Evolutionary conservation across 2,113 vertebrate species (phyloP), one percentile per base, ranked within the genome.

Genomic region (Probosciger aterrimus): DNA sequence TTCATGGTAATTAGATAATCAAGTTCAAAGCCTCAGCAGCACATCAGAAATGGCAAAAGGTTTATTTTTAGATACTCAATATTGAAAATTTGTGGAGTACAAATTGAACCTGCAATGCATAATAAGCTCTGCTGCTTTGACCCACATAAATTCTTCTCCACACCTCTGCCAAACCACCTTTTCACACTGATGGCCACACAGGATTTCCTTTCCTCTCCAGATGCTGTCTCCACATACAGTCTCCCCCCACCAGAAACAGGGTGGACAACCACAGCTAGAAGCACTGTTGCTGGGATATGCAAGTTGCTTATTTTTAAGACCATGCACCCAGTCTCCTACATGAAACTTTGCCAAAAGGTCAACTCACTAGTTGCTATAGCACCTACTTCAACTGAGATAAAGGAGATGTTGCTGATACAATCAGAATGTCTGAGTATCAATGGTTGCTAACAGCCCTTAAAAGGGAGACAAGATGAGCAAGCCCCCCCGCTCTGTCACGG

Each of bases 1-100:
- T 63, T 87, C 33, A 60, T 11, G n/a, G 49, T 82, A 95, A 93
- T 96, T 89, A 92, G 83, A 91, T 35, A 95, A 87, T 53, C 20
- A 85, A 85, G 62, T 89, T 94, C 86, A 93, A 96, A 97, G 77
- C 52, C 59, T 80, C 60, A 91, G 88, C 81, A 86, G 37, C 0
- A 4, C 68, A 80, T 5, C 31, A 23, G 64, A 85, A 90, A 92
- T 33, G 10, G 41, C 33, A 82, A 62, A 88, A 71, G 28, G 35
- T 65, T 92, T 91, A 86, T 89, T 93, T 96, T 96, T 94, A 95
- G 91, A 92, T 60, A 86, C 17, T 84, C 9, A 0, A 60, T 63
- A 95, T 35, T 16, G 62, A 94, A 95, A 90, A 95, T 75, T 55
- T 47, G 28, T 59, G 59, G 44, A 93, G 39, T 31, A 59, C 62